phyloP scores from a whole-genome alignment of 1,140 invertebrate species.

The Armadillidium nasatum region DNA sequence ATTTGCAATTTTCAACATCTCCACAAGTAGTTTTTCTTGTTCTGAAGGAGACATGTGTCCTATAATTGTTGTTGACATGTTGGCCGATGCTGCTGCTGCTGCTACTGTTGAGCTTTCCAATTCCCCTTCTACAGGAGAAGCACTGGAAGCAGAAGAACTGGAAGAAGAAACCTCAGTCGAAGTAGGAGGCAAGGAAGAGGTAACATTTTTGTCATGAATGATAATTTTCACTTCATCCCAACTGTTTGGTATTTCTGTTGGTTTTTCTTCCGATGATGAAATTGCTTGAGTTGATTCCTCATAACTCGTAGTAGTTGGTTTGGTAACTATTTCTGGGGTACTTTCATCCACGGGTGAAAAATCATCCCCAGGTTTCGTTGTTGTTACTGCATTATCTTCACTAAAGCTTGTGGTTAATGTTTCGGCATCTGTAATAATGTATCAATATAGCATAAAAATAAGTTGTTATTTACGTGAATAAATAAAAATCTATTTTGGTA shows the following conservation, averaged over 20 bases:
- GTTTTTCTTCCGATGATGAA: too few species aligned
- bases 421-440: neutral
- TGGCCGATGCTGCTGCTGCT: neutral
- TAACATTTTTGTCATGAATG: too few species aligned
- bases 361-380: neutral
- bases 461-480: neutral
- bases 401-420: neutral
- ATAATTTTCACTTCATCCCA: too few species aligned
- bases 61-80: neutral
- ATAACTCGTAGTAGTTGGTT: too few species aligned
- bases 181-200: too few species aligned
- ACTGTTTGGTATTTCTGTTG: too few species aligned
- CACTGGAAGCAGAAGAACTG: too few species aligned
- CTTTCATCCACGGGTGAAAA: neutral
- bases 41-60: neutral
- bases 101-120: slow-evolving; percentile 41
- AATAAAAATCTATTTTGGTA: neutral
- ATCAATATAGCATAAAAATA: slow-evolving; percentile 10
- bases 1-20: slow-evolving; percentile 59
- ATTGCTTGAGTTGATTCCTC: too few species aligned
- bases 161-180: too few species aligned
- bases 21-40: slow-evolving; percentile 18
- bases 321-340: neutral
- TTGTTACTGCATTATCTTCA: neutral
- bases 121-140: slow-evolving; percentile 44